These are phyloP conservation scores for Ciconia nigra DNA, from an alignment of 2,797 vertebrate genomes.

Conservation along the genomic window DNA sequence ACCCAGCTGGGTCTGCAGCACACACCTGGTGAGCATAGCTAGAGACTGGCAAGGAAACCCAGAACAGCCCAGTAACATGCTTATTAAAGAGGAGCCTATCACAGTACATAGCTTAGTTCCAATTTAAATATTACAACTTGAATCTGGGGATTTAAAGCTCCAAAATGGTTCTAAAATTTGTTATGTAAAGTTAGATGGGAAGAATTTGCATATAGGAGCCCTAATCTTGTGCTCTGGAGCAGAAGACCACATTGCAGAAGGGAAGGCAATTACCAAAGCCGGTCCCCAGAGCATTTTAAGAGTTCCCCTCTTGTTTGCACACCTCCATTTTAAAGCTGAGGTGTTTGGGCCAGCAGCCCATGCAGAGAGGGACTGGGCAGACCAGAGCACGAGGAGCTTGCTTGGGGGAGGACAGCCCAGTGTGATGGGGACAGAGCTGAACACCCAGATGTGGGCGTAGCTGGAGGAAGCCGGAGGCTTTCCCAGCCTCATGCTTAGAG, in stretches of 20 bases:
- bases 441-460: not conserved
- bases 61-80: not conserved
- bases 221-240: not conserved
- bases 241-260: not conserved
- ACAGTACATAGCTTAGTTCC: not conserved
- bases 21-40: not conserved
- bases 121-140: not conserved
- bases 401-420: not conserved
- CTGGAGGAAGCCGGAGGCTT: not conserved
- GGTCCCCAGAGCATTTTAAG: not conserved
- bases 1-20: not conserved
- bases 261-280: not conserved
- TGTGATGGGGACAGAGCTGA: not conserved
- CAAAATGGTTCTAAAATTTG: not conserved
- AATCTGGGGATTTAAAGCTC: not conserved
- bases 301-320: not conserved
- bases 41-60: not conserved
- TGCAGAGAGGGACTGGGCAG: not conserved
- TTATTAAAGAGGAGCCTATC: not conserved
- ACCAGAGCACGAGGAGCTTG: not conserved
- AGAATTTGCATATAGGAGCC: not conserved
- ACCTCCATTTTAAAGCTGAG: not conserved
- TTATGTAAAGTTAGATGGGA: not conserved
- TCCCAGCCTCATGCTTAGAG: not conserved
- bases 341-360: not conserved